Conservation (phyloP, 2,888 invertebrate genomes). For the Pandemis heparana region DNA sequence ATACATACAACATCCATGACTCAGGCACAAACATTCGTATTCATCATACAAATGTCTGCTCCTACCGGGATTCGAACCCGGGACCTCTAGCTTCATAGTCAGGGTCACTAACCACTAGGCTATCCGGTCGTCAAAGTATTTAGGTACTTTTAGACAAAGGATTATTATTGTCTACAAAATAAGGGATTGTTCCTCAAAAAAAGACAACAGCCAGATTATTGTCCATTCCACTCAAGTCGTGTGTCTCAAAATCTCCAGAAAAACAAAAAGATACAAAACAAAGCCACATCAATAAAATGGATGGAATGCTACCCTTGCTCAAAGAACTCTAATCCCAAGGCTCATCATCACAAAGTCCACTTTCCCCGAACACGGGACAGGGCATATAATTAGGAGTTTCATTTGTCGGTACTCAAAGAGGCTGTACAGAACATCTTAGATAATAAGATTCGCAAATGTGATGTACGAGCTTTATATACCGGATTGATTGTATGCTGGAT, state of each 20-base stretch:
- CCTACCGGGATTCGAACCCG: too few relatives aligned
- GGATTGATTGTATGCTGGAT: slow-evolving; percentile 18
- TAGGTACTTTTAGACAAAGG: too few relatives aligned
- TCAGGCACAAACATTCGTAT: too few relatives aligned
- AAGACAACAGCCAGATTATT: neutral
- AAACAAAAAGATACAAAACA: slow-evolving; percentile 32
- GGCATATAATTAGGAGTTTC: slow-evolving; percentile 27
- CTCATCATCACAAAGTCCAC: neutral
- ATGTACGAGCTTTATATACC: slow-evolving; percentile 8
- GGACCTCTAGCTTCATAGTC: too few relatives aligned
- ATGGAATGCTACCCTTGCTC: slow-evolving; percentile 14
- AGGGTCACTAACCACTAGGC: too few relatives aligned
- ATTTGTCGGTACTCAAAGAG: slow-evolving; percentile 19
- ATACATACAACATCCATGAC: too few relatives aligned
- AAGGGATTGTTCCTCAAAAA: too few relatives aligned
- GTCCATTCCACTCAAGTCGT: neutral
- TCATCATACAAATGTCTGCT: too few relatives aligned
- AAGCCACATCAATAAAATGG: slow-evolving; percentile 35
- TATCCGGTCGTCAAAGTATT: too few relatives aligned
- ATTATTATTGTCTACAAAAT: too few relatives aligned
- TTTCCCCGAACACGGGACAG: neutral
- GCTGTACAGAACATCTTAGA: slow-evolving; percentile 19
- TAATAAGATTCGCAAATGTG: slow-evolving; percentile 22
- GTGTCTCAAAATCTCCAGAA: slow-evolving; percentile 8
- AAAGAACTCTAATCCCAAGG: neutral